Conservation (phyloP, 2,113 vertebrate genomes). For the Turnix velox region DNA sequence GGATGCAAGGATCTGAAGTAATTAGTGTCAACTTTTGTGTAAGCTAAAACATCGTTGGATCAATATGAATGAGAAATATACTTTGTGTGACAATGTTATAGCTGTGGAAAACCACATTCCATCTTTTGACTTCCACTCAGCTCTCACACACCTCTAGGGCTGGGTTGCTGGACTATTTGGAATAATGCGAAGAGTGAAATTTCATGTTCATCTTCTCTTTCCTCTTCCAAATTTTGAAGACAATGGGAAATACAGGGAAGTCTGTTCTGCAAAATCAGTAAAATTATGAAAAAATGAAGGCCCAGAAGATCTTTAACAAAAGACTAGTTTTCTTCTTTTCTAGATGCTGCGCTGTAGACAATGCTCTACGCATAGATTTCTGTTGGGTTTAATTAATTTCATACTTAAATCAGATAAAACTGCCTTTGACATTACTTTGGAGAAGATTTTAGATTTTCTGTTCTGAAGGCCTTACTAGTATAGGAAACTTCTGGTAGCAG, state of each 20-base stretch:
- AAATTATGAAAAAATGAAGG: background rate
- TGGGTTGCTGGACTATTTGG: background rate
- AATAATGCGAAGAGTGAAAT: background rate
- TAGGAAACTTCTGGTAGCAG: background rate
- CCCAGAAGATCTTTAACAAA: background rate
- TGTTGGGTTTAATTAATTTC: background rate
- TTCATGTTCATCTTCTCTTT: background rate
- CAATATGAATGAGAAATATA: background rate
- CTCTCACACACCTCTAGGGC: background rate
- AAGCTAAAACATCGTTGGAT: background rate
- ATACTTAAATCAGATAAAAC: background rate
- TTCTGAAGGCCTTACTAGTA: background rate
- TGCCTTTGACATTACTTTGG: background rate
- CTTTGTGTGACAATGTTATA: background rate
- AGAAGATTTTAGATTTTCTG: background rate
- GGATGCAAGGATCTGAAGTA: background rate
- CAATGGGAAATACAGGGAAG: background rate
- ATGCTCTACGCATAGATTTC: background rate
- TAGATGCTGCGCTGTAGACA: background rate
- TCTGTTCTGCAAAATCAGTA: background rate
- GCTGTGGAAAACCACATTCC: background rate
- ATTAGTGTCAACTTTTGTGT: background rate
- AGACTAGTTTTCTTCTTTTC: background rate
- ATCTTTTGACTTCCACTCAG: background rate
- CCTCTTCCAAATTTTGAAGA: background rate